Conservation (phyloP, 2,113 vertebrate genomes). For the Rhea americana region DNA sequence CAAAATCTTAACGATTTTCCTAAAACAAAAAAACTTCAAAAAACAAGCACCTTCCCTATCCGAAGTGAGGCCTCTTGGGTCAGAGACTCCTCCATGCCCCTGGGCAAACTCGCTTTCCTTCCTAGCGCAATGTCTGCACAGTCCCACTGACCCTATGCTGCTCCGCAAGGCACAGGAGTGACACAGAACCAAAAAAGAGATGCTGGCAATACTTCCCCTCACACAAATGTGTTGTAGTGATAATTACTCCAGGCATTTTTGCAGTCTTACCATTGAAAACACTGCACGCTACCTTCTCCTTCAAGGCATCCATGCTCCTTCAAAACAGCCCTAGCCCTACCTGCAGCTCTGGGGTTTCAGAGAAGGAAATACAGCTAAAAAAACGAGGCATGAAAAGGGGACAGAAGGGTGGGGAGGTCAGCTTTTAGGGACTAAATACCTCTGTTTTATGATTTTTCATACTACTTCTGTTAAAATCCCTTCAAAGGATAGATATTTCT, state of each 20-base stretch:
- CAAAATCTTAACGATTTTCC: neutral
- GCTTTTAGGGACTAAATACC: rapidly evolving
- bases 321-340: neutral
- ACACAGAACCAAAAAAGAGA: too few relatives aligned
- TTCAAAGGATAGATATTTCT: neutral
- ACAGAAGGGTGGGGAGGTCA: neutral
- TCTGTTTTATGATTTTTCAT: neutral
- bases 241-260: rapidly evolving
- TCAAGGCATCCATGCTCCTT: neutral
- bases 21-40: neutral
- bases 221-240: rapidly evolving
- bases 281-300: neutral
- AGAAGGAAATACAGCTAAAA: neutral
- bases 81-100: neutral
- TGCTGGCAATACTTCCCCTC: rapidly evolving
- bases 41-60: too few relatives aligned
- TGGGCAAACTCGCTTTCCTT: neutral
- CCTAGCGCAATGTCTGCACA: rapidly evolving
- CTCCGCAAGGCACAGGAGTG: rapidly evolving
- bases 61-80: rapidly evolving
- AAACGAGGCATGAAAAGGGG: neutral
- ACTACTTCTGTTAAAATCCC: neutral
- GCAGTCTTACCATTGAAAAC: rapidly evolving
- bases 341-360: neutral
- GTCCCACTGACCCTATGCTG: rapidly evolving